These are phyloP conservation scores for Achatina immaculata DNA, from an alignment of 1,140 invertebrate genomes.

Conservation along the genomic window DNA sequence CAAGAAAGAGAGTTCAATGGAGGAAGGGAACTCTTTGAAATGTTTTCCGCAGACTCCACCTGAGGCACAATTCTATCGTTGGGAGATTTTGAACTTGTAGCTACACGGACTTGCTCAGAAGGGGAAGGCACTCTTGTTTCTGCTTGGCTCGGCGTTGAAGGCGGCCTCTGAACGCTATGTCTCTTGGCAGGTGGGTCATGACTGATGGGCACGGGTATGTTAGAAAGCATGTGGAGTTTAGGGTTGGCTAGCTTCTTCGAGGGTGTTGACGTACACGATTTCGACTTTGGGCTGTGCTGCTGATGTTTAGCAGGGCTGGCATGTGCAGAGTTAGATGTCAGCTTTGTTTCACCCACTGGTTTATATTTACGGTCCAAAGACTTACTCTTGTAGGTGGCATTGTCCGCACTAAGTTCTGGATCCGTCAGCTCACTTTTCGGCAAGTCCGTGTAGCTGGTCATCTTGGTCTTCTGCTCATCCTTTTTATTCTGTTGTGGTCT, in stretches of 20 bases:
- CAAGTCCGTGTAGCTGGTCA: constrained; percentile 5
- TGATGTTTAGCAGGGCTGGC: constrained; percentile 7
- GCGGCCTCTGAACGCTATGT: neutral
- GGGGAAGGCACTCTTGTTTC: neutral
- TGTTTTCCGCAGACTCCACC: neutral
- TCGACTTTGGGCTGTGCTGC: constrained; percentile 17
- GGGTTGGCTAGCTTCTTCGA: neutral
- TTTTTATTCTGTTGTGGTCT: neutral
- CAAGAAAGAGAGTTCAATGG: neutral
- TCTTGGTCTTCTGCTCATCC: neutral
- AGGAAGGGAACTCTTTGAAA: neutral
- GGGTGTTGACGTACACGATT: neutral
- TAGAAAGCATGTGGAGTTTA: constrained; percentile 35
- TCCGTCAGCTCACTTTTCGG: neutral
- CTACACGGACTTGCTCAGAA: neutral
- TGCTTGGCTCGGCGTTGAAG: neutral
- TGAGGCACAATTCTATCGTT: neutral
- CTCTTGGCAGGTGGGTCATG: constrained; percentile 30
- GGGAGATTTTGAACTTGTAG: neutral
- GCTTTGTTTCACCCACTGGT: neutral
- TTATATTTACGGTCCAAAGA: neutral
- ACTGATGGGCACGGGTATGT: constrained; percentile 30
- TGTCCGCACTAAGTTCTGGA: neutral
- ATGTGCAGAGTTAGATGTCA: neutral
- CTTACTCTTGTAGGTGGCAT: neutral